A percentile compares a stretch with the other conserved stretches of the same genome.
Evolutionary conservation across 1,140 invertebrate genomes (phyloP).

Genomic region (Ips nitidus): DNA sequence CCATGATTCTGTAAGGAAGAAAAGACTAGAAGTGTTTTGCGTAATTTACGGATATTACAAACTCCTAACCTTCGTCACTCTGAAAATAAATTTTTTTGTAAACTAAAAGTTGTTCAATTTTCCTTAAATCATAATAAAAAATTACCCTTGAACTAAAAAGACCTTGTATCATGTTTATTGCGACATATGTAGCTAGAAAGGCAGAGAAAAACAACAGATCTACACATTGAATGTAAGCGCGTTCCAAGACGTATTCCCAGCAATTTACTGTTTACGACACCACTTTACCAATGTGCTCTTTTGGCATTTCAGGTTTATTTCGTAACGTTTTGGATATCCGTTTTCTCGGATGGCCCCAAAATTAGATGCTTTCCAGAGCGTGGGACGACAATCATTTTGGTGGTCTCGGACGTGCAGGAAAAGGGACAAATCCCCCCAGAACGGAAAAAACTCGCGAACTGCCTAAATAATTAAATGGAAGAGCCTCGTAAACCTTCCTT

Average conservation of each 20-base stretch:
- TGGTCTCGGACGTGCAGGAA: background rate
- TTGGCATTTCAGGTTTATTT: slow-evolving; percentile 26
- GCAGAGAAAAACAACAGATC: slow-evolving; percentile 29
- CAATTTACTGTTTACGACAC: slow-evolving; percentile 46
- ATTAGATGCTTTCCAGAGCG: slow-evolving; percentile 13
- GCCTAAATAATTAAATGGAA: background rate
- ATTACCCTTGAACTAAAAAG: slow-evolving; percentile 1
- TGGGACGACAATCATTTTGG: background rate
- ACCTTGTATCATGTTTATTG: slow-evolving; percentile 24
- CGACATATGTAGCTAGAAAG: slow-evolving; percentile 20
- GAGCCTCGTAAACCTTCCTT: slow-evolving; percentile 1
- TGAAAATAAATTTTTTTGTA: too few relatives aligned
- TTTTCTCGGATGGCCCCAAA: background rate
- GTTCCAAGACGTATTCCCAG: slow-evolving; percentile 41
- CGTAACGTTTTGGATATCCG: slow-evolving; percentile 10
- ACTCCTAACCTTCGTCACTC: too few relatives aligned
- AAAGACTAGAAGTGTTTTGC: too few relatives aligned
- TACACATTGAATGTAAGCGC: slow-evolving; percentile 36
- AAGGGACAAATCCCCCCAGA: too few relatives aligned
- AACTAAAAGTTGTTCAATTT: too few relatives aligned
- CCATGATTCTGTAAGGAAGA: too few relatives aligned
- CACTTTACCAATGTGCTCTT: slow-evolving; percentile 37
- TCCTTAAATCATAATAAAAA: background rate
- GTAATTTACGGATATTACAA: too few relatives aligned
- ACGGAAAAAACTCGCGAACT: too few relatives aligned